Conservation (phyloP, 2,113 vertebrate species). For the Leptocoma aspasia region DNA sequence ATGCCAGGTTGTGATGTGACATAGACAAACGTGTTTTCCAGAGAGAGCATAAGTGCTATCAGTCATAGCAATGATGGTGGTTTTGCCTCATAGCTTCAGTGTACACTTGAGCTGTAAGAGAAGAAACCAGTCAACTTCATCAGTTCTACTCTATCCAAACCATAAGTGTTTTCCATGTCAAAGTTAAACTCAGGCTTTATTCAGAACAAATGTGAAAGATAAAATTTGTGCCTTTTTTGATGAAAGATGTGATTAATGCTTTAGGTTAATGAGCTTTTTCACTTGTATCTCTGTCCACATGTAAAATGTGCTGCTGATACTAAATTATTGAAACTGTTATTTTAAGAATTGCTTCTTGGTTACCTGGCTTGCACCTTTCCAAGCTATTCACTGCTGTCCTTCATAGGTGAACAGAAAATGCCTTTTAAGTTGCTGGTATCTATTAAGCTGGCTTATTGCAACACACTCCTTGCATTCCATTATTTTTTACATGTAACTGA, state of each 20-base stretch:
- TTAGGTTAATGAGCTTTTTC: neutral
- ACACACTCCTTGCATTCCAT: constrained; percentile 37
- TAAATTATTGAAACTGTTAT: neutral
- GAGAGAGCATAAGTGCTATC: neutral
- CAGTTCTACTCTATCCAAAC: neutral
- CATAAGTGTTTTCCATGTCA: neutral
- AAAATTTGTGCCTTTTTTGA: neutral
- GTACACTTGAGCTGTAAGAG: neutral
- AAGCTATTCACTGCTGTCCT: neutral
- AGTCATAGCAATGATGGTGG: neutral
- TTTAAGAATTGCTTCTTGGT: neutral
- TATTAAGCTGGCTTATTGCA: constrained; percentile 26
- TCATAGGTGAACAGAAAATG: constrained; percentile 20
- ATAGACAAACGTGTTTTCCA: neutral
- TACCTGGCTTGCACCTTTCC: neutral
- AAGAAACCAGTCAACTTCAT: neutral
- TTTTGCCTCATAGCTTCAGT: neutral
- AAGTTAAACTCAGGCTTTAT: neutral
- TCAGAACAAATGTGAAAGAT: neutral
- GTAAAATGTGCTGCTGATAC: neutral
- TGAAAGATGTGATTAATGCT: neutral
- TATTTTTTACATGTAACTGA: constrained; percentile 58
- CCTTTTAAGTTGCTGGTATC: neutral
- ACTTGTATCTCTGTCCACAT: neutral
- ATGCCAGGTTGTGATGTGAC: neutral